Percentiles rank a stretch among this genome's conserved stretches.
Evolutionary conservation across 2,888 invertebrate species (phyloP).

Genomic region (Amphipoea oculea): DNA sequence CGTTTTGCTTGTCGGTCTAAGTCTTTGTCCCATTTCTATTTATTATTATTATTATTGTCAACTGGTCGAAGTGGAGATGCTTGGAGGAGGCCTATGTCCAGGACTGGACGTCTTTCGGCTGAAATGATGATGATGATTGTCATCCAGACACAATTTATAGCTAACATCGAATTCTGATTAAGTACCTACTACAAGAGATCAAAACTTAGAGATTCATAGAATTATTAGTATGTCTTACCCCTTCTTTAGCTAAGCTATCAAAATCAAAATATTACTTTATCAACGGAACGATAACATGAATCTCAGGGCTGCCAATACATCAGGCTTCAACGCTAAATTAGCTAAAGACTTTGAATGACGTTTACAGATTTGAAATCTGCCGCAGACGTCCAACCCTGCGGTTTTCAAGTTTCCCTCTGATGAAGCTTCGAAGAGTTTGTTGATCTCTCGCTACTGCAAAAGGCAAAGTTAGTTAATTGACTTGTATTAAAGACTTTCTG

Average conservation of each 20-base stretch:
- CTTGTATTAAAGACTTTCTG: background rate
- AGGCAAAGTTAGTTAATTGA: background rate
- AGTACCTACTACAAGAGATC: background rate
- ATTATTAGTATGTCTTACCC: background rate
- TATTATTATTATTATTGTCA: too few relatives aligned
- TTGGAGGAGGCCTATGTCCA: too few relatives aligned
- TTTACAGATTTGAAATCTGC: constrained; percentile 23
- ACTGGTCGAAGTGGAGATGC: too few relatives aligned
- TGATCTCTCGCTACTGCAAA: constrained; percentile 13
- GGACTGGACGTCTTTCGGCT: too few relatives aligned
- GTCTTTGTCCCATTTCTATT: background rate
- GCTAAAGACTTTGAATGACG: constrained; percentile 10
- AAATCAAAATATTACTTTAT: background rate
- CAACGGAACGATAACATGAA: too few relatives aligned
- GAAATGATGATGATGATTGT: too few relatives aligned
- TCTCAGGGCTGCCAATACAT: constrained; percentile 18
- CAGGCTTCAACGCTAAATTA: constrained; percentile 7
- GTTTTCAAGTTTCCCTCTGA: constrained; percentile 27
- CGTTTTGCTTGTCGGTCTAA: background rate
- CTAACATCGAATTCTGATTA: background rate
- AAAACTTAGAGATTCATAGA: background rate
- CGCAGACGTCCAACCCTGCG: constrained; percentile 1
- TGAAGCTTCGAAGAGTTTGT: constrained; percentile 1
- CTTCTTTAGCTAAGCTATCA: too few relatives aligned
- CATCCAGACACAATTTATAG: background rate